Evolutionary conservation across 2,797 vertebrate species (phyloP), one percentile per base, ranked within the genome.

Genomic region (Rhincodon typus): DNA sequence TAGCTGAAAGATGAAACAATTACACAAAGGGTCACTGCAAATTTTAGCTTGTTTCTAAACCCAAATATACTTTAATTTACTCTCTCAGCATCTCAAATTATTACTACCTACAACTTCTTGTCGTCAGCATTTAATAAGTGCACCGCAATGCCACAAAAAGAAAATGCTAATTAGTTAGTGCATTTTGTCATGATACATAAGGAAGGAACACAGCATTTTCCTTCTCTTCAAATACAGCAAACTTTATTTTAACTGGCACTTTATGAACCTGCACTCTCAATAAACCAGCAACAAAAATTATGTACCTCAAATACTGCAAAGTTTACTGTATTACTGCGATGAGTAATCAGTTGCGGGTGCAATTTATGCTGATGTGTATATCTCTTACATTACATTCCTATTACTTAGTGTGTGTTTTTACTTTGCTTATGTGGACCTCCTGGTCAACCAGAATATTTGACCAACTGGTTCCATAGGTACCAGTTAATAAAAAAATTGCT

Each of bases 1-100:
- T 95, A 95, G 25, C 94, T 95, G 94, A 74, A 95, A 95, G 70
- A 30, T 25, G 46, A 95, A 70, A 94, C n/a, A 42, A 42, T 72
- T 70, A 70, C 38, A 94, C 38, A 72, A 15, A 17, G 38, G 42
- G 30, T 72, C 67, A 57, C 2, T 57, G 15, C 5, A 95, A 95
- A 57, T 95, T 95, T 13, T 70, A 95, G 42, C 8, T n/a, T 53
- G 42, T 72, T 53, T 94, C 42, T 74, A 72, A 72, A 70, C 46
- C 34, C 25, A 94, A 34, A 74, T 13, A 6, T 27, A 30, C 25
- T 53, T 53, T 4, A 94, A 74, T 72, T 74, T 23, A 46, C 17
- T 19, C 38, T 21, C 23, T 3, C 7, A 34, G 57, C 66, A 70
- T 74, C 34, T 17, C n/a, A 74, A 72, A 94, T 74, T n/a, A 69